Evolutionary conservation across 2,888 invertebrate genomes (phyloP).

Genomic region (Gari tellinella): DNA sequence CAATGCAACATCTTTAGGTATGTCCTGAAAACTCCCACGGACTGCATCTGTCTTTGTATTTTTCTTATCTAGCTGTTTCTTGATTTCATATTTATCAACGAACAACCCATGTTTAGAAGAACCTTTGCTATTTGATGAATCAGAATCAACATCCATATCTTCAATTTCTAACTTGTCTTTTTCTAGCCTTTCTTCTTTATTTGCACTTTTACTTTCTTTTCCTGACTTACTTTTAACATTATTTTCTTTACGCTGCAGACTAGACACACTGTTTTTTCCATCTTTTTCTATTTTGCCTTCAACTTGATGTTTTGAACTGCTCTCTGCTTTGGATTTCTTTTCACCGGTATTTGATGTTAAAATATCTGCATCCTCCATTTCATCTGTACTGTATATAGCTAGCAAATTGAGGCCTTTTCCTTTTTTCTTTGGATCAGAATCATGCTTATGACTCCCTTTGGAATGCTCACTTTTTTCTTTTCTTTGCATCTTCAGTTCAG

Average conservation of each 20-base stretch:
- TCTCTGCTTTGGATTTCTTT: too few species aligned
- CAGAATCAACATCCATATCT: slow-evolving; percentile 15
- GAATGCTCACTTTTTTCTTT: background rate
- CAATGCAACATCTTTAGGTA: too few species aligned
- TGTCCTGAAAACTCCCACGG: too few species aligned
- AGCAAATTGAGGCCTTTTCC: background rate
- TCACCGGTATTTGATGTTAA: too few species aligned
- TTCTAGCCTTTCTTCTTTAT: background rate
- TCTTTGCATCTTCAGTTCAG: background rate
- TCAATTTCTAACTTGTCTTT: slow-evolving; percentile 2
- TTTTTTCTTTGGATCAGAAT: background rate
- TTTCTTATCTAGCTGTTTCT: too few species aligned
- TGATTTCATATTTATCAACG: background rate
- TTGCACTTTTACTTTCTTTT: background rate
- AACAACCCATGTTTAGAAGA: background rate
- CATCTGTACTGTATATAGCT: too few species aligned
- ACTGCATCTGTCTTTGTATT: too few species aligned
- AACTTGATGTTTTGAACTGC: too few species aligned
- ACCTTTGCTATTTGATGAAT: slow-evolving; percentile 1
- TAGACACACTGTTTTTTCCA: too few species aligned
- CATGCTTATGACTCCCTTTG: background rate
- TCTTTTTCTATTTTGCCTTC: too few species aligned
- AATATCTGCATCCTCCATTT: too few species aligned
- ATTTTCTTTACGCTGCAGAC: too few species aligned
- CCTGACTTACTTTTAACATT: background rate